These are phyloP conservation scores for Antedon bifida DNA, from an alignment of 35 echinoderm and acorn worm genomes.

Conservation along the genomic window DNA sequence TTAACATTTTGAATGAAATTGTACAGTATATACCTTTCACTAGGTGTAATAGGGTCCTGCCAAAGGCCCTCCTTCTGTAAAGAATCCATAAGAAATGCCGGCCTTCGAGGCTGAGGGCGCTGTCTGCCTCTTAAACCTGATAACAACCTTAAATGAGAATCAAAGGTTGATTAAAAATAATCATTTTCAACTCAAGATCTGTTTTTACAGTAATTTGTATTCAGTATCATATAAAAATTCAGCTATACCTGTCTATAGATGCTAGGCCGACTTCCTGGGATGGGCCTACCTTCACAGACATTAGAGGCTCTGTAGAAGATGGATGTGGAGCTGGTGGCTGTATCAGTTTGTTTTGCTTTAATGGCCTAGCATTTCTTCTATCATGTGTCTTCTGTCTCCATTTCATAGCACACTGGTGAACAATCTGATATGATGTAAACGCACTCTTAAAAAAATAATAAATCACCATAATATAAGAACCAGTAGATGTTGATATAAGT, in stretches of 20 bases:
- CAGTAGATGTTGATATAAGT: too few relatives aligned
- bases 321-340: not conserved
- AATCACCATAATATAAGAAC: too few relatives aligned
- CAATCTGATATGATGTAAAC: slow-evolving; percentile 36
- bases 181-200: not conserved
- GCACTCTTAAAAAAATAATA: slow-evolving; percentile 35
- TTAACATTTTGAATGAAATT: too few relatives aligned
- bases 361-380: not conserved
- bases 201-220: not conserved
- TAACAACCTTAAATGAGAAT: not conserved
- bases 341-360: not conserved
- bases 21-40: not conserved
- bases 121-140: not conserved
- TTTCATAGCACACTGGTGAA: slow-evolving; percentile 49
- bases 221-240: too few relatives aligned
- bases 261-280: not conserved
- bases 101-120: slow-evolving; percentile 41
- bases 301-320: not conserved
- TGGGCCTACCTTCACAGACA: not conserved
- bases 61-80: slow-evolving; percentile 51
- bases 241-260: not conserved
- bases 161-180: not conserved
- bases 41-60: not conserved
- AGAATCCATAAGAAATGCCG: slow-evolving; percentile 44
- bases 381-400: slow-evolving; percentile 56